A percentile compares a stretch with the other conserved stretches of the same genome.
phyloP scores from a whole-genome alignment of 2,113 vertebrate genomes.

The Trematocara variabile region DNA sequence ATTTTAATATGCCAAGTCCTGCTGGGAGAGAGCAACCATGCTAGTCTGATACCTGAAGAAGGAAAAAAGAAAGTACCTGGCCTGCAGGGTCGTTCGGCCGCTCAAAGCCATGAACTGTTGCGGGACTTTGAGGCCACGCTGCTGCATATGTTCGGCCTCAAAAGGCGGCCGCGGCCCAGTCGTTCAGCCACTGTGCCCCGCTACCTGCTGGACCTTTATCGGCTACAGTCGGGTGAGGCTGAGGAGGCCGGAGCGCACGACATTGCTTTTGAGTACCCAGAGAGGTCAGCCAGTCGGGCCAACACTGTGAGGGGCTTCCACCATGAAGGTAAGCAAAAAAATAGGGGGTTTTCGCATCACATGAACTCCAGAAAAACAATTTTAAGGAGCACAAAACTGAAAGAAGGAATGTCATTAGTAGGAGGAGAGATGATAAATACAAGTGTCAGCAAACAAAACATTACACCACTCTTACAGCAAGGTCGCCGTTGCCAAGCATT shows the following conservation, averaged over 20 bases:
- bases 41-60: slow-evolving; percentile 96
- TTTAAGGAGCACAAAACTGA: background rate
- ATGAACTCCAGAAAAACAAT: background rate
- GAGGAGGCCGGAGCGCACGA: slow-evolving; percentile 82
- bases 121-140: slow-evolving; percentile 97
- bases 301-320: slow-evolving; percentile 99
- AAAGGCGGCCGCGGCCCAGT: slow-evolving; percentile 90
- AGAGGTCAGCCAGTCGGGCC: slow-evolving; percentile 90
- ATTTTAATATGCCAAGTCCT: slow-evolving; percentile 99
- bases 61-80: slow-evolving; percentile 94
- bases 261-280: slow-evolving; percentile 86
- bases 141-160: slow-evolving; percentile 98
- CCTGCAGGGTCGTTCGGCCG: slow-evolving; percentile 85
- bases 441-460: background rate
- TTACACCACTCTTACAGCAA: background rate
- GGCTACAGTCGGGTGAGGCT: slow-evolving; percentile 93
- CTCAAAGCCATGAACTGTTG: slow-evolving; percentile 95
- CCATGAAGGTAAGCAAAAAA: slow-evolving; percentile 85
- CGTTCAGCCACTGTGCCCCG: slow-evolving; percentile 85
- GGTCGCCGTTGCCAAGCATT: background rate
- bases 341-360: background rate
- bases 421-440: background rate
- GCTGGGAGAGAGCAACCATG: slow-evolving; percentile 95
- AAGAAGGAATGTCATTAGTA: background rate
- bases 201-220: slow-evolving; percentile 97